These are phyloP conservation scores for Synodontis membranacea DNA, from an alignment of 2,113 vertebrate species.

Conservation along the genomic window DNA sequence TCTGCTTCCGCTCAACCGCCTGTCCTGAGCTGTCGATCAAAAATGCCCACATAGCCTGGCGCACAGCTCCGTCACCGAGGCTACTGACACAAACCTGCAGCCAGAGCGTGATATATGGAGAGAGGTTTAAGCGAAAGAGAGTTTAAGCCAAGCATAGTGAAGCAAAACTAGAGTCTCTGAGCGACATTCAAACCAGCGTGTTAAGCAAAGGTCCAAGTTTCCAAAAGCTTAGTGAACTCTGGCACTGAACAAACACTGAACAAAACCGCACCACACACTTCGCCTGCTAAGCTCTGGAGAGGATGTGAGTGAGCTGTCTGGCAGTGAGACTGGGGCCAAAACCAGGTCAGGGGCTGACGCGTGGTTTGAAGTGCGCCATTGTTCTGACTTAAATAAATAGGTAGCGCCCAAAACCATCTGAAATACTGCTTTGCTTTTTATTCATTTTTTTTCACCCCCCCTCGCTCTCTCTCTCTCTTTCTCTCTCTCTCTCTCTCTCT, in stretches of 20 bases:
- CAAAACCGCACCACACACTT: slow-evolving; percentile 62
- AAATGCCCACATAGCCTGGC: slow-evolving; percentile 20
- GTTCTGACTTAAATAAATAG: slow-evolving; percentile 51
- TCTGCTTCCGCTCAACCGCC: slow-evolving; percentile 17
- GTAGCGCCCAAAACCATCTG: slow-evolving; percentile 49
- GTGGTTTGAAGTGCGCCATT: slow-evolving; percentile 49
- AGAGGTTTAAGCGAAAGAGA: neutral
- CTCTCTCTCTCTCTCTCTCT: slow-evolving; percentile 9
- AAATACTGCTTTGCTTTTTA: slow-evolving; percentile 36
- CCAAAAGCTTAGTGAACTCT: slow-evolving; percentile 44
- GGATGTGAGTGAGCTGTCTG: slow-evolving; percentile 32
- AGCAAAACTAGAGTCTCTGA: slow-evolving; percentile 64
- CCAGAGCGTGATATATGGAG: slow-evolving; percentile 16
- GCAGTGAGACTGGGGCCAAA: slow-evolving; percentile 39
- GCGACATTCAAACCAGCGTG: slow-evolving; percentile 68
- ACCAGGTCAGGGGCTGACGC: slow-evolving; percentile 37
- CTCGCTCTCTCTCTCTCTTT: slow-evolving; percentile 21
- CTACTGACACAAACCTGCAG: slow-evolving; percentile 40
- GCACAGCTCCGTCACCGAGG: slow-evolving; percentile 19
- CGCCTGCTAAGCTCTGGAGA: slow-evolving; percentile 29
- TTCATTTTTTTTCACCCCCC: slow-evolving; percentile 3
- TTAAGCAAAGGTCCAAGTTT: slow-evolving; percentile 64
- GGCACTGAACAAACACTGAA: slow-evolving; percentile 39
- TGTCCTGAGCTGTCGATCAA: slow-evolving; percentile 42
- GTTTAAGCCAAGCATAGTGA: slow-evolving; percentile 14